Conservation (phyloP, 2,113 vertebrate species). For the Pteronura brasiliensis region DNA sequence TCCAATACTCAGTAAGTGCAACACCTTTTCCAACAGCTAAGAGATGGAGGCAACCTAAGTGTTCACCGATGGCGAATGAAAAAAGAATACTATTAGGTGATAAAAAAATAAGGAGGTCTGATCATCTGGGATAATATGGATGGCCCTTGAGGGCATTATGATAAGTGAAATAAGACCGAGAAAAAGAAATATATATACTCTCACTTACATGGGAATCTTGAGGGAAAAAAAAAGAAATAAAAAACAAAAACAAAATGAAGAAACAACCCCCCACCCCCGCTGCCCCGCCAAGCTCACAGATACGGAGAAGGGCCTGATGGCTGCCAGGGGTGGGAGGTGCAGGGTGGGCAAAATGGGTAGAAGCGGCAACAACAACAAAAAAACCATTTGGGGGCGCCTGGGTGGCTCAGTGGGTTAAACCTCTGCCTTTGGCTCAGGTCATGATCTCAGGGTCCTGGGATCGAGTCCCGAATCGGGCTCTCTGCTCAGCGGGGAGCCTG, state of each 20-base stretch:
- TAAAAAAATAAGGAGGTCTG: not conserved
- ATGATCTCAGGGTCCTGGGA: too few relatives aligned
- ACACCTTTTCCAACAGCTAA: not conserved
- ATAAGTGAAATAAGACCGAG: not conserved
- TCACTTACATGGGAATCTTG: not conserved
- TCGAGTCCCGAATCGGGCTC: rapidly evolving
- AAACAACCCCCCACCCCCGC: not conserved
- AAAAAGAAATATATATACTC: not conserved
- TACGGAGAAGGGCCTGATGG: not conserved
- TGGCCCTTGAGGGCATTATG: not conserved
- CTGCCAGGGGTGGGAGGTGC: not conserved
- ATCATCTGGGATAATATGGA: not conserved
- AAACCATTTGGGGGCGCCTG: not conserved
- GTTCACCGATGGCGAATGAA: not conserved
- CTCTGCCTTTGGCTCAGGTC: too few relatives aligned
- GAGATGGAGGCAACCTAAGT: not conserved
- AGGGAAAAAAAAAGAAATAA: not conserved
- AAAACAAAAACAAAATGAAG: not conserved
- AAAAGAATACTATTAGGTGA: not conserved
- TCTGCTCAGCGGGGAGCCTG: too few relatives aligned
- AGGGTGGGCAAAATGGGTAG: not conserved
- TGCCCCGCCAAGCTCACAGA: not conserved
- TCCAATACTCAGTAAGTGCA: too few relatives aligned
- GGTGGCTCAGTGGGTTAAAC: too few relatives aligned
- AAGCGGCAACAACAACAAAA: not conserved